Percentiles rank a stretch among this genome's conserved stretches.
Conservation (phyloP, 2,888 invertebrate species). For the Diloba caeruleocephala region DNA sequence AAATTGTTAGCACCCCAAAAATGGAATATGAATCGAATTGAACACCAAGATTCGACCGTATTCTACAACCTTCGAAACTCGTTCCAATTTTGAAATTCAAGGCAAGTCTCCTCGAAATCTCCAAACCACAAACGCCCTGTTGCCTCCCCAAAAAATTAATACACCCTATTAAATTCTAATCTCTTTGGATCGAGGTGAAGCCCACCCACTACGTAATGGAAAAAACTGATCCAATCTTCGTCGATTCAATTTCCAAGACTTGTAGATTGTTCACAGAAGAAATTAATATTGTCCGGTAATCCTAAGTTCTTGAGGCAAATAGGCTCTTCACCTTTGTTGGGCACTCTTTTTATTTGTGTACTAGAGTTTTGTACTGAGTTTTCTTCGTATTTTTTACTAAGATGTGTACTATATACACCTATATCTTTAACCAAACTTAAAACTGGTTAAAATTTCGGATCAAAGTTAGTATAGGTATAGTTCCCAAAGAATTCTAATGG, state of each 20-base stretch:
- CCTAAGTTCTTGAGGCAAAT: slow-evolving; percentile 46
- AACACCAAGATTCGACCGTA: slow-evolving; percentile 2
- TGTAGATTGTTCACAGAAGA: slow-evolving; percentile 59
- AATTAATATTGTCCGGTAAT: slow-evolving; percentile 65
- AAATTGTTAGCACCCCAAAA: too few species aligned
- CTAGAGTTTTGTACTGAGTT: neutral
- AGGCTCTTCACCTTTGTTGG: slow-evolving; percentile 23
- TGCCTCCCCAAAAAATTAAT: slow-evolving; percentile 63
- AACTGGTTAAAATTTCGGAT: too few species aligned
- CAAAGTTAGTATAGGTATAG: too few species aligned
- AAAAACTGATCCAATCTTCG: slow-evolving; percentile 68
- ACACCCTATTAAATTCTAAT: slow-evolving; percentile 68
- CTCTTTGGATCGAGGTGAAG: slow-evolving; percentile 53
- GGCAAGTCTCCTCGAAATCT: slow-evolving; percentile 26
- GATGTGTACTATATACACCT: too few species aligned
- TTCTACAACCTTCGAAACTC: slow-evolving; percentile 15
- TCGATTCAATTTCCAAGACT: slow-evolving; percentile 69
- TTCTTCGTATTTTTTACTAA: neutral
- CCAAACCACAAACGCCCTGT: slow-evolving; percentile 27
- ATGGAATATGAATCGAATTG: neutral
- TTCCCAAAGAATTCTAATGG: too few species aligned
- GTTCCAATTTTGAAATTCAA: slow-evolving; percentile 26
- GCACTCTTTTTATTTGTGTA: slow-evolving; percentile 19
- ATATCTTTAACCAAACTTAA: too few species aligned
- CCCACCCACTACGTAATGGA: slow-evolving; percentile 66